A percentile compares a stretch with the other conserved stretches of the same genome.
Evolutionary conservation across 2,888 invertebrate species (phyloP).

Genomic region (Drosophila picticornis): DNA sequence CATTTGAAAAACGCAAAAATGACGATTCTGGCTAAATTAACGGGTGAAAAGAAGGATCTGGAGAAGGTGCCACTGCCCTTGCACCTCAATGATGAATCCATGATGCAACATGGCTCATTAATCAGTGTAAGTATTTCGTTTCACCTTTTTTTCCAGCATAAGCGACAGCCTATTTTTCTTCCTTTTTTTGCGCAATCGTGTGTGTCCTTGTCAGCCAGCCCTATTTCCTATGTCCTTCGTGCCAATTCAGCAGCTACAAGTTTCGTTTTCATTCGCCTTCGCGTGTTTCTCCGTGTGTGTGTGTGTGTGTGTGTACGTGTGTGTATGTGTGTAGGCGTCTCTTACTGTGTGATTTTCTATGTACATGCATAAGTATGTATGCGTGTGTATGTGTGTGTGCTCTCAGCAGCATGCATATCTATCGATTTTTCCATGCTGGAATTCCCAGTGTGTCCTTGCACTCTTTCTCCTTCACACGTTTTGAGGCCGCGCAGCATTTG

Average conservation of each 20-base stretch:
- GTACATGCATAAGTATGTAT: slow-evolving; percentile 29
- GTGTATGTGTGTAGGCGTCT: slow-evolving; percentile 20
- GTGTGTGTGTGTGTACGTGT: slow-evolving; percentile 13
- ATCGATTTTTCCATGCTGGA: slow-evolving; percentile 73
- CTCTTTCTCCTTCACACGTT: slow-evolving; percentile 49
- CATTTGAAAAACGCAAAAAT: slow-evolving; percentile 85
- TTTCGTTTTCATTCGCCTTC: slow-evolving; percentile 62
- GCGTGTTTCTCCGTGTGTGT: slow-evolving; percentile 7
- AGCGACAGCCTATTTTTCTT: slow-evolving; percentile 11
- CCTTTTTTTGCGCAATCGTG: slow-evolving; percentile 66
- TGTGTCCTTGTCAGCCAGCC: slow-evolving; percentile 63
- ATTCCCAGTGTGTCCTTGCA: slow-evolving; percentile 76
- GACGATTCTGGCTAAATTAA: slow-evolving; percentile 92
- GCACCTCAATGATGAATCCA: slow-evolving; percentile 84
- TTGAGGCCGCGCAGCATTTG: slow-evolving; percentile 42
- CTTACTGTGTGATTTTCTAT: slow-evolving; percentile 33
- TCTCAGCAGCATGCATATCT: slow-evolving; percentile 63
- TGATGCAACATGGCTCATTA: slow-evolving; percentile 73
- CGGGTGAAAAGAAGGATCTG: slow-evolving; percentile 89
- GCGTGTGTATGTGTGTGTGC: slow-evolving; percentile 21
- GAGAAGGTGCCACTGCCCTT: slow-evolving; percentile 89
- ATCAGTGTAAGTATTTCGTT: slow-evolving; percentile 74
- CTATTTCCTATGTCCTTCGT: slow-evolving; percentile 53
- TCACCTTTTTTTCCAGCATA: background rate
- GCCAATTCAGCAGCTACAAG: slow-evolving; percentile 63